Conservation (phyloP, 1,140 invertebrate genomes). For the Drosophila nigrodunni region DNA sequence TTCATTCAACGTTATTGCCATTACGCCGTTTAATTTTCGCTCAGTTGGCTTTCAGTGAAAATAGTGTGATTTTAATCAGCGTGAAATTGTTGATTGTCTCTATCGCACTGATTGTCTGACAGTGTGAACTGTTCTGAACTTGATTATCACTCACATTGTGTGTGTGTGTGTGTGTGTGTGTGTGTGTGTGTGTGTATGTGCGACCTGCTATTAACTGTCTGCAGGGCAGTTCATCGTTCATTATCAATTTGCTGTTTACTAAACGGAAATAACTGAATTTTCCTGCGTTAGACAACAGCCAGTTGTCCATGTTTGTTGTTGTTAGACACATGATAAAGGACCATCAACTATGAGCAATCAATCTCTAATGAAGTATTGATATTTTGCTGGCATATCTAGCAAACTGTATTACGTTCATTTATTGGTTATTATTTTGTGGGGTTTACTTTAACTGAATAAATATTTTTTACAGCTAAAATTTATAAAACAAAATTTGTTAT, state of each 20-base stretch:
- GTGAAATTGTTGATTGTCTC: slow-evolving; percentile 61
- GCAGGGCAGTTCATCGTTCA: slow-evolving; percentile 14
- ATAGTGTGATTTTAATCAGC: slow-evolving; percentile 74
- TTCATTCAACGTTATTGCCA: slow-evolving; percentile 16
- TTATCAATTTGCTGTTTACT: slow-evolving; percentile 42
- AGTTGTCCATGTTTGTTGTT: neutral
- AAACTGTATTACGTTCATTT: neutral
- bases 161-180: neutral
- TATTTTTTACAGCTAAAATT: no score
- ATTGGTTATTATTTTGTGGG: neutral
- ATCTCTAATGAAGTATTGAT: slow-evolving; percentile 4
- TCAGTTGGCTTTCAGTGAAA: slow-evolving; percentile 37
- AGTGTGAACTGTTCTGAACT: slow-evolving; percentile 37
- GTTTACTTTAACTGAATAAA: neutral
- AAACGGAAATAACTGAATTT: slow-evolving; percentile 35
- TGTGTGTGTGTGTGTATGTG: neutral
- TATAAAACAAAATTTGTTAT: no score
- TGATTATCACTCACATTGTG: slow-evolving; percentile 51
- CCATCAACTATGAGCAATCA: slow-evolving; percentile 12
- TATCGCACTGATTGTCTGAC: slow-evolving; percentile 3
- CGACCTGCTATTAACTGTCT: neutral
- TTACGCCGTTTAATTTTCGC: slow-evolving; percentile 58
- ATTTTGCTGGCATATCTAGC: neutral
- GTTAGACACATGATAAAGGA: neutral
- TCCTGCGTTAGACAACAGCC: neutral